Percentiles rank a stretch among this genome's conserved stretches.
Conservation (phyloP, 2,113 vertebrate genomes). For the Herpetotheres cachinnans region DNA sequence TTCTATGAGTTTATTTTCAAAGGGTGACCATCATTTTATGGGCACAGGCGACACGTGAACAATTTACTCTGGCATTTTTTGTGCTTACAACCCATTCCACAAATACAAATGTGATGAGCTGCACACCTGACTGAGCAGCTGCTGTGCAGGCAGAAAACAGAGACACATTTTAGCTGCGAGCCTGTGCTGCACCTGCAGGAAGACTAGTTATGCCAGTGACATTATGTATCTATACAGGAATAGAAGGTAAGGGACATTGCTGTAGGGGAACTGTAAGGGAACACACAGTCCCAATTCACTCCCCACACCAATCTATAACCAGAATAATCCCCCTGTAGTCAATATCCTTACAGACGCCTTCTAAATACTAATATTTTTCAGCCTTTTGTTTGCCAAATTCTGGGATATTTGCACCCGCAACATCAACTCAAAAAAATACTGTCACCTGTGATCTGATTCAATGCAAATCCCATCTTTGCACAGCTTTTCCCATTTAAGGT, state of each 20-base stretch:
- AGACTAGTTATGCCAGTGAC: background rate
- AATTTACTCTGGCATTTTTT: background rate
- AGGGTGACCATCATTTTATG: background rate
- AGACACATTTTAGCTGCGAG: background rate
- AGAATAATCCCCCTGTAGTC: background rate
- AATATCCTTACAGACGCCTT: background rate
- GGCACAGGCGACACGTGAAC: background rate
- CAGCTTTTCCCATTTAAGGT: background rate
- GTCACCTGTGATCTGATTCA: background rate
- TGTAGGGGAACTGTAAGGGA: background rate
- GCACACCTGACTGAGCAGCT: background rate
- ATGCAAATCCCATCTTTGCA: background rate
- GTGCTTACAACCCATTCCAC: background rate
- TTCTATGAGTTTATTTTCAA: constrained; percentile 1
- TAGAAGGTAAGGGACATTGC: background rate
- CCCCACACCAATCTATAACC: background rate
- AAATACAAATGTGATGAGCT: background rate
- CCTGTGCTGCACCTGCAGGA: background rate
- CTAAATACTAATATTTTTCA: background rate
- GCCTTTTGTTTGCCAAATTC: background rate
- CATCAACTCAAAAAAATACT: background rate
- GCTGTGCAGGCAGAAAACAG: background rate
- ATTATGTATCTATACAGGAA: background rate
- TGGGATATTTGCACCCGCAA: background rate
- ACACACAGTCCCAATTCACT: background rate